phyloP scores from a whole-genome alignment of 2,797 vertebrate genomes.

The Bradypus variegatus region DNA sequence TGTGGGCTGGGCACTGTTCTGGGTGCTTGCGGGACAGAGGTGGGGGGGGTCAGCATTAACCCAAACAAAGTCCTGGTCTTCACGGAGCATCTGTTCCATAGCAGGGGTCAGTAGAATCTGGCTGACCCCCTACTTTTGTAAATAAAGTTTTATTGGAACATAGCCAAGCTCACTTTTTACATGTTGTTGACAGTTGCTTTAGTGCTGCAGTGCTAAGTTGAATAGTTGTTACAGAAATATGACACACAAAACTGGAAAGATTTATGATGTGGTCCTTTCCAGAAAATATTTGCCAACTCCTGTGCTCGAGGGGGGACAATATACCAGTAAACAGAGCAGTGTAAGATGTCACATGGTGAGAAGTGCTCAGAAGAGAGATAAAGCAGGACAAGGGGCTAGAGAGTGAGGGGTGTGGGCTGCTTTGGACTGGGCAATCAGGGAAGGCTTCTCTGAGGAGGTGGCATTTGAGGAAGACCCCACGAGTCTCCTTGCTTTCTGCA shows the following conservation, averaged over 20 bases:
- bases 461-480: neutral
- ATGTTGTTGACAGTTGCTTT: neutral
- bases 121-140: neutral
- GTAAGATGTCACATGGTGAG: accelerated
- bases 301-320: neutral
- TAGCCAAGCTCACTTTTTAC: accelerated
- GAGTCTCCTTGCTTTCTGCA: neutral
- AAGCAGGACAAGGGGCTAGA: neutral
- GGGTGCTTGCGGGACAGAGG: too few relatives aligned
- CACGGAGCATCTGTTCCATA: too few relatives aligned
- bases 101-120: neutral
- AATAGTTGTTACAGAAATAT: neutral
- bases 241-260: neutral
- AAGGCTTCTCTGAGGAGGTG: neutral
- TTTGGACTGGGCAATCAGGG: neutral
- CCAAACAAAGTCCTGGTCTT: neutral
- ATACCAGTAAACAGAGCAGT: neutral
- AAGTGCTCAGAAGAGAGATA: neutral
- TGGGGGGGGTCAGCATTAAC: neutral
- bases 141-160: slow-evolving; percentile 13
- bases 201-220: neutral
- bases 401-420: neutral
- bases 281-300: accelerated
- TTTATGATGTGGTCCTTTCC: neutral
- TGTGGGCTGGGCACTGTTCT: neutral